Evolutionary conservation across 2,888 invertebrate genomes (phyloP).

Genomic region (Oithona nana): DNA sequence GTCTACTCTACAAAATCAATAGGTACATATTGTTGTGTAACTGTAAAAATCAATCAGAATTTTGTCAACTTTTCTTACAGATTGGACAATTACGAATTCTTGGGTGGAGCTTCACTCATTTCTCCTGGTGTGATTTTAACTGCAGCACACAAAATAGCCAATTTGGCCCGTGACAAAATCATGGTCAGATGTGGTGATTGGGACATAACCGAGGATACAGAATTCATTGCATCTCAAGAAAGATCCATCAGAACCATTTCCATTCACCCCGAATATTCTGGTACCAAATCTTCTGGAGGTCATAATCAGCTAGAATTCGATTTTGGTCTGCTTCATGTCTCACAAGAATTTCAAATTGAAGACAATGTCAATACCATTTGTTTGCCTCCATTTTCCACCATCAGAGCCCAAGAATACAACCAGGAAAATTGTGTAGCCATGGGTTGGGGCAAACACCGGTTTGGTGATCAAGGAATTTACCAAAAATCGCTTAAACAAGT

Average conservation of each 20-base stretch:
- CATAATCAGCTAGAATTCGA: constrained; percentile 42
- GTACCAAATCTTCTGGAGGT: too few species aligned
- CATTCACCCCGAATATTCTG: constrained; percentile 22
- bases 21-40: too few species aligned
- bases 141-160: constrained; percentile 52
- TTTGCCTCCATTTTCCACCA: constrained; percentile 33
- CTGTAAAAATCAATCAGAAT: too few species aligned
- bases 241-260: constrained; percentile 34
- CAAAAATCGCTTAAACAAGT: constrained; percentile 55
- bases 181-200: constrained; percentile 55
- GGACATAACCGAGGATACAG: constrained; percentile 53
- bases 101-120: constrained; percentile 62
- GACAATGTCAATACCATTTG: constrained; percentile 51
- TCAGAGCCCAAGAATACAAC: constrained; percentile 31
- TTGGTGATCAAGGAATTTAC: constrained; percentile 42
- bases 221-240: constrained; percentile 49
- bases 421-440: constrained; percentile 42
- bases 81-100: constrained; percentile 35
- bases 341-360: constrained; percentile 38
- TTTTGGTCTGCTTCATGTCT: constrained; percentile 46
- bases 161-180: constrained; percentile 26
- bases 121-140: constrained; percentile 54
- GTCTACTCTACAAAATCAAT: constrained; percentile 36
- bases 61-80: too few species aligned
- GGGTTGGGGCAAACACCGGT: constrained; percentile 54